These are phyloP conservation scores for Apis mellifera DNA, from an alignment of 1,140 invertebrate genomes.

Conservation along the genomic window Amel_HAv3.1 CM009937.2:10940501-10941000, in stretches of 20 bases:
- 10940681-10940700: slow-evolving; percentile 26
- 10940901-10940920: not conserved
- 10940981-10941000: not conserved
- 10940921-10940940: not conserved
- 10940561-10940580: slow-evolving; percentile 39
- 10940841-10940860: not conserved
- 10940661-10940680: slow-evolving; percentile 37
- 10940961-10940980: not conserved
- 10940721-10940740: slow-evolving; percentile 38
- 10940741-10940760: not conserved
- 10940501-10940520: slow-evolving; percentile 27
- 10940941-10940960: not conserved
- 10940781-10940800: not conserved
- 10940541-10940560: slow-evolving; percentile 2
- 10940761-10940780: not conserved
- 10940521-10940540: slow-evolving; percentile 59
- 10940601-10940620: slow-evolving; percentile 31
- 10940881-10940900: not conserved
- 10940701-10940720: slow-evolving; percentile 45
- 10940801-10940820: not conserved
- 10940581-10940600: not conserved
- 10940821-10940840: not conserved
- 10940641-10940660: slow-evolving; percentile 42
- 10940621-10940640: slow-evolving; percentile 32
- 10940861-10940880: not conserved